phyloP scores from a whole-genome alignment of 2,797 vertebrate species.

The Sebastes oblongus region DNA sequence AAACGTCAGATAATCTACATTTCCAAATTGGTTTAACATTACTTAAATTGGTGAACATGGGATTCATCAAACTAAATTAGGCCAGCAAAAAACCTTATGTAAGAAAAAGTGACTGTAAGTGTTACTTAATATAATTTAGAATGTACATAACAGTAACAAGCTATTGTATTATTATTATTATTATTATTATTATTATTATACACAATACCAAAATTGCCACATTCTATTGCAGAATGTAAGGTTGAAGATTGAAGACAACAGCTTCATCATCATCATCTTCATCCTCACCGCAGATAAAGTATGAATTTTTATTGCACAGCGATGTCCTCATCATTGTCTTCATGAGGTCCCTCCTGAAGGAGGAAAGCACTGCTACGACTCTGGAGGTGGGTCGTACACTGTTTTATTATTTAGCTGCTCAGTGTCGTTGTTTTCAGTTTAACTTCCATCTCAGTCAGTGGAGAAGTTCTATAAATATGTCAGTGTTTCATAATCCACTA shows the following conservation, averaged over 20 bases:
- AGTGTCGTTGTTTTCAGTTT: not conserved
- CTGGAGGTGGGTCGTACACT: not conserved
- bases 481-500: not conserved
- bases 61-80: not conserved
- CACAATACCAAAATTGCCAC: not conserved
- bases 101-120: not conserved
- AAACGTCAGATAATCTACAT: not conserved
- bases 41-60: not conserved
- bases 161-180: not conserved
- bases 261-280: not conserved
- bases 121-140: not conserved
- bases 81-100: not conserved
- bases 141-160: not conserved
- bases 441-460: not conserved
- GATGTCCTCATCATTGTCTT: not conserved
- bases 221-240: not conserved
- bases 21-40: not conserved
- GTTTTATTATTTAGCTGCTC: not conserved
- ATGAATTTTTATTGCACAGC: not conserved
- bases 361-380: not conserved
- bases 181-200: not conserved
- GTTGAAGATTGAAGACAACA: not conserved
- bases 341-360: not conserved
- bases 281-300: not conserved
- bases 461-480: not conserved